Conservation (phyloP, 2,888 invertebrate genomes). For the Drosophila formosana region DNA sequence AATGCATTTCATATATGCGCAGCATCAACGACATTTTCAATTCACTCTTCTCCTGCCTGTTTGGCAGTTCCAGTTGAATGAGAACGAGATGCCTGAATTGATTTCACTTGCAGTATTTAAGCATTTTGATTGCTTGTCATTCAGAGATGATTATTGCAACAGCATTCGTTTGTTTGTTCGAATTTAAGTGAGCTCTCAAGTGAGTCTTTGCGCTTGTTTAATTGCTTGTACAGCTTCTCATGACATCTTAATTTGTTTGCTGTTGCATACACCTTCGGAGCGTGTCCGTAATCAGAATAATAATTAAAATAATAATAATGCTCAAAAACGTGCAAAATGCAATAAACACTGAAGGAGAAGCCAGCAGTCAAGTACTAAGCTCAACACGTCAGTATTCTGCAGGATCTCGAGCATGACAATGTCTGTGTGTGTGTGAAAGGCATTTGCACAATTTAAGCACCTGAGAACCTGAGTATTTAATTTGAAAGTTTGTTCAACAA, state of each 20-base stretch:
- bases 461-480: slow-evolving; percentile 61
- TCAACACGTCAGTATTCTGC: slow-evolving; percentile 31
- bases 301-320: slow-evolving; percentile 19
- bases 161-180: not conserved
- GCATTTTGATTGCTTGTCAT: slow-evolving; percentile 6
- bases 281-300: slow-evolving; percentile 30
- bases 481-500: slow-evolving; percentile 69
- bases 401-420: slow-evolving; percentile 8
- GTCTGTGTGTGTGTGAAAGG: slow-evolving; percentile 32
- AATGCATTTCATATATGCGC: slow-evolving; percentile 45
- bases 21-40: not conserved
- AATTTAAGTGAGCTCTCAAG: not conserved
- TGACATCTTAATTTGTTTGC: slow-evolving; percentile 46
- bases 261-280: slow-evolving; percentile 17
- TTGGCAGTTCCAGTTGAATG: slow-evolving; percentile 5
- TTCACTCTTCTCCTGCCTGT: slow-evolving; percentile 1
- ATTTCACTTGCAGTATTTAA: not conserved
- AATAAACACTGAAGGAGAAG: slow-evolving; percentile 30
- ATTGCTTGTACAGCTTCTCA: slow-evolving; percentile 34
- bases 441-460: slow-evolving; percentile 61
- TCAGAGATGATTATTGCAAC: not conserved
- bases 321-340: slow-evolving; percentile 53
- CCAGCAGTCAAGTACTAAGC: slow-evolving; percentile 32
- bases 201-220: slow-evolving; percentile 16
- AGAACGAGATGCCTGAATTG: not conserved